A percentile compares a stretch with the other conserved stretches of the same genome.
Conservation (phyloP, 2,113 vertebrate species). For the Microtus montanus region DNA sequence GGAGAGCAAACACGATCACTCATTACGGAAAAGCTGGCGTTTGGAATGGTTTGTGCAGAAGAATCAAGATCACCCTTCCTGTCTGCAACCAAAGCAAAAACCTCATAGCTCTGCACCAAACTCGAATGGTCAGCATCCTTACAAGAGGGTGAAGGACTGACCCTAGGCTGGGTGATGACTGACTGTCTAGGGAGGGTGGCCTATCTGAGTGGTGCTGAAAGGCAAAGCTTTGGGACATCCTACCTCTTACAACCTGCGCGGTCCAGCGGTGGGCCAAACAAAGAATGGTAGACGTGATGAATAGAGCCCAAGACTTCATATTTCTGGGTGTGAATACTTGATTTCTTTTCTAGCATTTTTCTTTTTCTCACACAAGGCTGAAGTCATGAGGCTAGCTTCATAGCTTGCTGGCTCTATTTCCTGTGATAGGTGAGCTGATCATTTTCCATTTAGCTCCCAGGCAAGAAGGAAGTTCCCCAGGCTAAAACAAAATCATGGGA, state of each 20-base stretch:
- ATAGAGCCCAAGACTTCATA: slow-evolving; percentile 22
- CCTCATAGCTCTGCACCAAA: background rate
- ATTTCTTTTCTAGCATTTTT: slow-evolving; percentile 42
- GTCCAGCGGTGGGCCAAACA: slow-evolving; percentile 63
- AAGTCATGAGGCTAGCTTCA: slow-evolving; percentile 43
- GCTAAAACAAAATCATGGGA: slow-evolving; percentile 48
- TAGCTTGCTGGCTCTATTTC: slow-evolving; percentile 47
- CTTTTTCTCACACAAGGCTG: background rate
- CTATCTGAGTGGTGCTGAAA: background rate
- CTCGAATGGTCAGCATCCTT: background rate
- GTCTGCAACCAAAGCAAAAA: slow-evolving; percentile 16
- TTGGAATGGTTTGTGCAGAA: slow-evolving; percentile 55
- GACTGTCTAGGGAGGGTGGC: background rate
- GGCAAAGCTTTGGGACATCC: slow-evolving; percentile 13
- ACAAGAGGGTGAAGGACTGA: background rate
- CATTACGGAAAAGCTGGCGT: background rate
- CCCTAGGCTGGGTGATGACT: background rate
- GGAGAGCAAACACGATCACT: slow-evolving; percentile 42
- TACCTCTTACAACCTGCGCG: slow-evolving; percentile 40
- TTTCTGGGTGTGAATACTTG: slow-evolving; percentile 37
- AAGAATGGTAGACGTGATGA: slow-evolving; percentile 28
- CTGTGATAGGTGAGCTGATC: slow-evolving; percentile 48
- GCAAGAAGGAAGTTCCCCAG: slow-evolving; percentile 38
- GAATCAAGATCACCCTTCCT: slow-evolving; percentile 12
- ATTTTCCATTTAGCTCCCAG: slow-evolving; percentile 54